Conservation (phyloP, 2,113 vertebrate species). For the Grallaria varia region DNA sequence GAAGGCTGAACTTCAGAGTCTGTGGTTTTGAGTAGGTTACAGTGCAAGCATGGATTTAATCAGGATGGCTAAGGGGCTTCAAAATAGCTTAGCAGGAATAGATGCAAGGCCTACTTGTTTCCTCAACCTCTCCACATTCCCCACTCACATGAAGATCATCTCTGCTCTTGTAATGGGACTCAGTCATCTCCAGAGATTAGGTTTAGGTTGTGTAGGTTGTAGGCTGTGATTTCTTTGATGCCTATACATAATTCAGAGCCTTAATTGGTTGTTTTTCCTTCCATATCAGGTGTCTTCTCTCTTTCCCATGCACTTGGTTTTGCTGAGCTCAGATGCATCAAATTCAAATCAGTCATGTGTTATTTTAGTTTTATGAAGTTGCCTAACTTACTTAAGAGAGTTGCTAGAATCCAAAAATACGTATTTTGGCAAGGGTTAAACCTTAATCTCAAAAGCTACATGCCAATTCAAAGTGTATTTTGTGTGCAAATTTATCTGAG, state of each 20-base stretch:
- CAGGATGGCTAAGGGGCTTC: background rate
- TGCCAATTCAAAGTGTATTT: constrained; percentile 57
- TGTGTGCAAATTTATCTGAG: constrained; percentile 73
- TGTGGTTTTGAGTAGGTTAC: background rate
- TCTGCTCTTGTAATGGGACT: background rate
- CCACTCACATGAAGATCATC: background rate
- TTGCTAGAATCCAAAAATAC: constrained; percentile 24
- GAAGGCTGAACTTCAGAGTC: background rate
- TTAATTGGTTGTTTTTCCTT: background rate
- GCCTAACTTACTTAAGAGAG: constrained; percentile 25
- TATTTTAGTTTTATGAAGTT: background rate
- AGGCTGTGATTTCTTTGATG: background rate
- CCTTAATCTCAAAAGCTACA: constrained; percentile 42
- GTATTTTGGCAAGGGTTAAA: constrained; percentile 44
- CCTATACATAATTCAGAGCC: background rate
- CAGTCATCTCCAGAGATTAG: background rate
- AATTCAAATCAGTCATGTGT: background rate
- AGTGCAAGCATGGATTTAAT: background rate
- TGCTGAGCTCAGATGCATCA: background rate
- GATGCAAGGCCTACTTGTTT: background rate
- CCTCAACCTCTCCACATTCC: background rate
- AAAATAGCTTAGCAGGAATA: background rate
- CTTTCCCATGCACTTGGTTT: background rate
- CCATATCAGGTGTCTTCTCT: background rate
- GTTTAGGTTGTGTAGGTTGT: background rate